These are phyloP conservation scores for Falco punctatus DNA, from an alignment of 2,113 vertebrate genomes.

Conservation along the genomic window DNA sequence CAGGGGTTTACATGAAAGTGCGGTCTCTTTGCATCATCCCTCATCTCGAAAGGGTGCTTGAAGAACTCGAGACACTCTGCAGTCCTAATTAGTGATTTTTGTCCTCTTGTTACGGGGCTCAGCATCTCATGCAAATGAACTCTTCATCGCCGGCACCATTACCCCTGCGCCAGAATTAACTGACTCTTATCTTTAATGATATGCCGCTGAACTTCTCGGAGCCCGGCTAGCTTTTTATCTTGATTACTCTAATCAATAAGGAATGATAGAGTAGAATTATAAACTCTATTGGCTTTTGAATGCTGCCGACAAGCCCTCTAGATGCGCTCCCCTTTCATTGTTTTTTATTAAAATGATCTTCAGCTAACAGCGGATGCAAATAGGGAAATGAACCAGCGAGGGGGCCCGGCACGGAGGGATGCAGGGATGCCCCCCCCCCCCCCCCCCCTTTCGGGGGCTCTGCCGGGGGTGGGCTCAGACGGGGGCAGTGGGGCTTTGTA, in stretches of 20 bases:
- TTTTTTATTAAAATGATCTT: slow-evolving; percentile 83
- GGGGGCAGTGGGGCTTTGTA: background rate
- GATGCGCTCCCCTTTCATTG: slow-evolving; percentile 77
- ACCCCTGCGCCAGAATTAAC: slow-evolving; percentile 86
- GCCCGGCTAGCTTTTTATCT: slow-evolving; percentile 86
- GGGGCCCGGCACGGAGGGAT: background rate
- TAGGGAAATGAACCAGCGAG: slow-evolving; percentile 49
- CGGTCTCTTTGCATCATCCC: slow-evolving; percentile 67
- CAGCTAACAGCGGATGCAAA: slow-evolving; percentile 71
- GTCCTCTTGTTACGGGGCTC: slow-evolving; percentile 90
- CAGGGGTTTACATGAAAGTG: slow-evolving; percentile 75
- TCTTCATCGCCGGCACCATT: slow-evolving; percentile 86
- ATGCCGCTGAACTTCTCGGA: slow-evolving; percentile 84
- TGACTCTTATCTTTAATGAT: slow-evolving; percentile 92
- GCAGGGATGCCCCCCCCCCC: background rate
- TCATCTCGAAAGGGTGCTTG: slow-evolving; percentile 84
- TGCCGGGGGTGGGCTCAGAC: background rate
- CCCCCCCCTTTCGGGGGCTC: background rate
- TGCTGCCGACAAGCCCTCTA: slow-evolving; percentile 80
- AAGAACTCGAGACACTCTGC: slow-evolving; percentile 84
- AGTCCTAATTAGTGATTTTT: slow-evolving; percentile 97
- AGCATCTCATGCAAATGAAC: slow-evolving; percentile 94
- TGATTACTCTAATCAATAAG: slow-evolving; percentile 92
- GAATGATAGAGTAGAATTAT: slow-evolving; percentile 86
- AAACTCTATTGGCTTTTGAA: slow-evolving; percentile 88